These are phyloP conservation scores for Campylomormyrus numenius DNA, from an alignment of 2,113 vertebrate species.

Conservation along the genomic window DNA sequence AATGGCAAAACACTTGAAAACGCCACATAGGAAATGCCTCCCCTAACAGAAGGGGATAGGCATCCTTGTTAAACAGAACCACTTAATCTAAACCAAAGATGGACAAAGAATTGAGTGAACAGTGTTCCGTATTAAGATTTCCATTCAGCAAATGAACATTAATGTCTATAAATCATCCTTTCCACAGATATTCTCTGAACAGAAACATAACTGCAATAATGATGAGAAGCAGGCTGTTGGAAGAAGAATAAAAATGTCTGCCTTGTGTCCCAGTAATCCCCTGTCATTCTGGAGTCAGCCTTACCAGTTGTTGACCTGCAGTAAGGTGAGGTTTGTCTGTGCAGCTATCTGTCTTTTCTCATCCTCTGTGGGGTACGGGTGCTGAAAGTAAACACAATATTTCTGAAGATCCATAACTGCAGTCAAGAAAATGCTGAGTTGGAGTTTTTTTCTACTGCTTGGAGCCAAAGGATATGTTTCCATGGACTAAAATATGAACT, in stretches of 20 bases:
- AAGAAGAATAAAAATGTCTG: neutral
- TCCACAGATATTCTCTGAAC: neutral
- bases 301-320: constrained; percentile 99
- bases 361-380: constrained; percentile 96
- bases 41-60: neutral
- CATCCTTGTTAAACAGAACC: neutral
- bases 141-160: neutral
- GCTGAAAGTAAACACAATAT: constrained; percentile 59
- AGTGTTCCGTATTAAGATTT: neutral
- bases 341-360: constrained; percentile 96
- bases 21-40: neutral
- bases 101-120: neutral
- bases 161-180: neutral
- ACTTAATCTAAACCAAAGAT: neutral
- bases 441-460: neutral
- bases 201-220: neutral
- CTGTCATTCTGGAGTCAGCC: constrained; percentile 27
- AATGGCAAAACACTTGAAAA: neutral
- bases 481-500: neutral
- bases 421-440: neutral
- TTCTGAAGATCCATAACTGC: neutral
- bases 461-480: neutral
- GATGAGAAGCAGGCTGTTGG: neutral
- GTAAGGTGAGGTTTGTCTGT: constrained; percentile 92
- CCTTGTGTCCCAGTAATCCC: too few relatives aligned